Percentiles rank a stretch among this genome's conserved stretches.
Evolutionary conservation across 1,140 invertebrate genomes (phyloP).

Genomic region (Drepana arcuata): DNA sequence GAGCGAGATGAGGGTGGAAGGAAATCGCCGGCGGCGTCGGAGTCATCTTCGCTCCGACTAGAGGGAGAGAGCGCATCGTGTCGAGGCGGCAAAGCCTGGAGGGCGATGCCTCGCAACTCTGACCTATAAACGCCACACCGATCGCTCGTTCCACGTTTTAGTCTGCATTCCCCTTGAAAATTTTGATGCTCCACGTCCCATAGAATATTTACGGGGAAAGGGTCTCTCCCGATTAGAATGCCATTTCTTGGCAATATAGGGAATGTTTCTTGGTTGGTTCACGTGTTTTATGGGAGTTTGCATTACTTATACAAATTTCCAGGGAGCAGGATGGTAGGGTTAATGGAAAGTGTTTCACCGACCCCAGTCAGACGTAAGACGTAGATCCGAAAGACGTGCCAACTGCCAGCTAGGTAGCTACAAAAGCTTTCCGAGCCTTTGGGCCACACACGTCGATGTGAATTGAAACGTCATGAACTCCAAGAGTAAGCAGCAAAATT

Average conservation of each 20-base stretch:
- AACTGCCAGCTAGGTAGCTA: too few species aligned
- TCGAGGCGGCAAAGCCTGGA: slow-evolving; percentile 34
- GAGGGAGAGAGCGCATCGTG: slow-evolving; percentile 25
- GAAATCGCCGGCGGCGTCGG: slow-evolving; percentile 45
- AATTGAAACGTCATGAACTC: slow-evolving; percentile 30
- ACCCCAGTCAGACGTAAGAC: slow-evolving; percentile 4
- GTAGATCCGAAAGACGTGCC: slow-evolving; percentile 6
- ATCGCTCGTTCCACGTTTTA: slow-evolving; percentile 5
- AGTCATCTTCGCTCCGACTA: too few species aligned
- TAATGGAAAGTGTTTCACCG: too few species aligned
- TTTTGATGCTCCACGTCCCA: slow-evolving; percentile 33
- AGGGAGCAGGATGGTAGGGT: too few species aligned
- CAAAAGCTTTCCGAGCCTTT: too few species aligned
- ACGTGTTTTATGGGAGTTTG: slow-evolving; percentile 47
- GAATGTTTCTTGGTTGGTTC: slow-evolving; percentile 30
- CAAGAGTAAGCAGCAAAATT: slow-evolving; percentile 10
- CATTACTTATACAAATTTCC: too few species aligned
- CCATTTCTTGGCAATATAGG: slow-evolving; percentile 58
- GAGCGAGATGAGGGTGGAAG: slow-evolving; percentile 43
- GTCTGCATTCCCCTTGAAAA: slow-evolving; percentile 38
- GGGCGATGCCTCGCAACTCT: slow-evolving; percentile 29
- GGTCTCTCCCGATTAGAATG: slow-evolving; percentile 53
- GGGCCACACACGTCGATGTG: slow-evolving; percentile 28
- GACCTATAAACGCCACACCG: slow-evolving; percentile 49
- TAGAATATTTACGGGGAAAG: slow-evolving; percentile 53